These are phyloP conservation scores for Hirtodrosophila trivittata DNA, from an alignment of 2,888 invertebrate species.

Conservation along the genomic window DNA sequence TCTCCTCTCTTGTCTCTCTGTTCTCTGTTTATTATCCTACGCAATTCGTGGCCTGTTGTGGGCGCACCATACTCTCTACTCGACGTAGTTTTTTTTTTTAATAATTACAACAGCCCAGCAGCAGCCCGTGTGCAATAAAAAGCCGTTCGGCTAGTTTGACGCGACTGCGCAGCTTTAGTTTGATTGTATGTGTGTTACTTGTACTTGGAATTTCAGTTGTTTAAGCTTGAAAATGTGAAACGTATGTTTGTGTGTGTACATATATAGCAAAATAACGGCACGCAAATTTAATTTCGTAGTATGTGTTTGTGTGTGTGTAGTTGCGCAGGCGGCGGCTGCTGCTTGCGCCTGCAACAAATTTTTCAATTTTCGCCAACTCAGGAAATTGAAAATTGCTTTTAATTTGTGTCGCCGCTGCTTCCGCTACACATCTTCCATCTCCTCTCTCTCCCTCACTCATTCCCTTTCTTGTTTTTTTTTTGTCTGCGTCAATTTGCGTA, in stretches of 20 bases:
- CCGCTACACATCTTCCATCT: conserved; percentile 47
- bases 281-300: conserved; percentile 20
- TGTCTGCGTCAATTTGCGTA: conserved; percentile 55
- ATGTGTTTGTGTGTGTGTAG: conserved; percentile 17
- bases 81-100: too few relatives aligned
- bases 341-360: conserved; percentile 35
- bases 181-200: too few relatives aligned
- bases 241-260: too few relatives aligned
- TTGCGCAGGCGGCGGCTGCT: conserved; percentile 41
- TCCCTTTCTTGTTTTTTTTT: conserved; percentile 17
- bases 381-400: conserved; percentile 76
- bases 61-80: conserved; percentile 33
- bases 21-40: conserved; percentile 66
- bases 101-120: conserved; percentile 36
- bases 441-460: conserved; percentile 24
- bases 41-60: conserved; percentile 47
- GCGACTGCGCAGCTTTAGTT: conserved; percentile 34
- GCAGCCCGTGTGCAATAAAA: conserved; percentile 32
- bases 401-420: conserved; percentile 68
- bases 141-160: conserved; percentile 48
- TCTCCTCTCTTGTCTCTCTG: conserved; percentile 17
- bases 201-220: conserved; percentile 57
- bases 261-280: conserved; percentile 54
- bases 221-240: conserved; percentile 9
- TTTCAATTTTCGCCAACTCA: conserved; percentile 70